These are phyloP conservation scores for Cyphomyrmex costatus DNA, from an alignment of 1,140 invertebrate species.

Conservation along the genomic window DNA sequence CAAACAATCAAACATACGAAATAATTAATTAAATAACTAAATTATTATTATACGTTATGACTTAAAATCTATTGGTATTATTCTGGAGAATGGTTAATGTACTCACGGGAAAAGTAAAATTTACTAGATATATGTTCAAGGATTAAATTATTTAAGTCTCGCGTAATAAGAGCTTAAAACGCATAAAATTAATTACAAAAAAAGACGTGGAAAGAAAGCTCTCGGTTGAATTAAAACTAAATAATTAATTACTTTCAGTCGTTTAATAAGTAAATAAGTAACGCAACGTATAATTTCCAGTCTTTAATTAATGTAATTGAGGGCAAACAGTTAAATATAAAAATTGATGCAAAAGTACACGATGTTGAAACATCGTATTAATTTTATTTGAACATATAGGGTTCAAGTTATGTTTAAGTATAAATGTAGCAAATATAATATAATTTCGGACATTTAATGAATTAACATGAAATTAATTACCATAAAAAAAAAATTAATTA, in stretches of 20 bases:
- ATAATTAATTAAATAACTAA: no score
- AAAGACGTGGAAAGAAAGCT: not conserved
- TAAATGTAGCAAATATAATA: not conserved
- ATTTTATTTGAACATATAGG: not conserved
- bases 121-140: not conserved
- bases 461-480: not conserved
- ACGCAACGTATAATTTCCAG: slow-evolving; percentile 12
- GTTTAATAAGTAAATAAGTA: not conserved
- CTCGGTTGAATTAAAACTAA: slow-evolving; percentile 33
- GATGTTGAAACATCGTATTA: not conserved
- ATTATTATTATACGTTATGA: no score
- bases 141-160: slow-evolving; percentile 32
- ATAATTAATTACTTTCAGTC: not conserved
- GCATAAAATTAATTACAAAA: slow-evolving; percentile 40
- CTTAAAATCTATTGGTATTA: slow-evolving; percentile 9
- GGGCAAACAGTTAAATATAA: not conserved
- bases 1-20: no score
- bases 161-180: slow-evolving; percentile 32
- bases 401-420: not conserved
- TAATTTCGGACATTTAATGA: not conserved
- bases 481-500: not conserved
- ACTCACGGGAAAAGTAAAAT: not conserved
- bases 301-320: slow-evolving; percentile 18
- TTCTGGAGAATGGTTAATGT: not conserved
- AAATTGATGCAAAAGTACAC: not conserved